phyloP scores from a whole-genome alignment of 2,113 vertebrate species.

The Mus pahari region DNA sequence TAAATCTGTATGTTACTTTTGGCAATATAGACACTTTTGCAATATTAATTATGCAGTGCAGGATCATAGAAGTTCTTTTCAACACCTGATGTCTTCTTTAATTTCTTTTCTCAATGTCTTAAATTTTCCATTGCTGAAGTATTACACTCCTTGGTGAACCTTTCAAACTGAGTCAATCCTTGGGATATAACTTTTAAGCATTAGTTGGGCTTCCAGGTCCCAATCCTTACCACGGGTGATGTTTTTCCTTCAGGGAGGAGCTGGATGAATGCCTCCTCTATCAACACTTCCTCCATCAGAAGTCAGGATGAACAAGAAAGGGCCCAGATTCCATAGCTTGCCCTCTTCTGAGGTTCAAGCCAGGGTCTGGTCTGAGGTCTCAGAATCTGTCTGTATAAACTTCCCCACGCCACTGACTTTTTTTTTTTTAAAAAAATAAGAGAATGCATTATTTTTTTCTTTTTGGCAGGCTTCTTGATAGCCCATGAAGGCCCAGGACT shows the following conservation, averaged over 20 bases:
- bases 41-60: not conserved
- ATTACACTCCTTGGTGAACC: not conserved
- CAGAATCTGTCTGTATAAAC: not conserved
- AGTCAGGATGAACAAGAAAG: not conserved
- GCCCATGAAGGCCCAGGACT: not conserved
- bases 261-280: not conserved
- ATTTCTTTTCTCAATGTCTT: not conserved
- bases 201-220: not conserved
- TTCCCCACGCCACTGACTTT: conserved; percentile 29
- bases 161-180: not conserved
- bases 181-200: not conserved
- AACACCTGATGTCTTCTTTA: not conserved
- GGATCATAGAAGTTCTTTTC: not conserved
- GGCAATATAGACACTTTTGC: not conserved
- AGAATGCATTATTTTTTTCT: not conserved
- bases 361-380: not conserved
- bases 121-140: not conserved
- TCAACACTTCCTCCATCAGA: not conserved
- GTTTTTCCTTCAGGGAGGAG: not conserved
- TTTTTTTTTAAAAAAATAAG: not conserved
- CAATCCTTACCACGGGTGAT: not conserved
- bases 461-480: not conserved
- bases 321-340: not conserved
- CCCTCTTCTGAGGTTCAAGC: not conserved
- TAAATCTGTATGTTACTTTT: not conserved